Evolutionary conservation across 2,888 invertebrate species (phyloP).

Genomic region (Byasa hedistus): DNA sequence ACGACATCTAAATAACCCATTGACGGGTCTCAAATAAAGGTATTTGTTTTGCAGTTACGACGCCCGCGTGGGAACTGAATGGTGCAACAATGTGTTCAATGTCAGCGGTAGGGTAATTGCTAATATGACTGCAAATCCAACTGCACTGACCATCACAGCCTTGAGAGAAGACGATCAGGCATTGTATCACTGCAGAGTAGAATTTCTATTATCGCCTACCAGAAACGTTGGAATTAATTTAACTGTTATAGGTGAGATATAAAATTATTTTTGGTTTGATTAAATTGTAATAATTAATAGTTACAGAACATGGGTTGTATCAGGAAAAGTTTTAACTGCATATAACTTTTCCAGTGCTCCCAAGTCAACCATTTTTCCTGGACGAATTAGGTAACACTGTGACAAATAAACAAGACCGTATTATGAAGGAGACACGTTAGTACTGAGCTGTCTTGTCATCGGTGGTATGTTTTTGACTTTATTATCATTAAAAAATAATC

Average conservation of each 20-base stretch:
- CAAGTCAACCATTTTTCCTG: conserved; percentile 75
- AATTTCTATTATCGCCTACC: conserved; percentile 79
- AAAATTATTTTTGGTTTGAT: background rate
- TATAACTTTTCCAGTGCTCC: conserved; percentile 59
- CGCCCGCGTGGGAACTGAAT: conserved; percentile 59
- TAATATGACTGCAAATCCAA: conserved; percentile 52
- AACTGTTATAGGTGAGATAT: conserved; percentile 54
- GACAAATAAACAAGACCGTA: conserved; percentile 74
- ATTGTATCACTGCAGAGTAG: conserved; percentile 80
- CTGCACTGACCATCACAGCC: conserved; percentile 52
- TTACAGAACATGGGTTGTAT: background rate
- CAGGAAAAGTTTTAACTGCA: background rate
- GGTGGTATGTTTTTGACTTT: conserved; percentile 67
- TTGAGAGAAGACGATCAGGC: conserved; percentile 67
- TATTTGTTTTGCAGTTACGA: conserved; percentile 58
- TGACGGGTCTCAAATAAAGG: conserved; percentile 5
- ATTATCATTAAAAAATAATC: background rate
- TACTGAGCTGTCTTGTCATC: conserved; percentile 78
- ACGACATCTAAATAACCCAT: background rate
- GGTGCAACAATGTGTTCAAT: conserved; percentile 66
- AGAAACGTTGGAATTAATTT: conserved; percentile 79
- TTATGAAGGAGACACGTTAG: conserved; percentile 79
- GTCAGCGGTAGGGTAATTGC: conserved; percentile 54
- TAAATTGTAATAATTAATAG: background rate
- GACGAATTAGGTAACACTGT: conserved; percentile 73